Percentiles rank a stretch among this genome's conserved stretches.
These are phyloP conservation scores for Drosophila equinoxialis DNA, from an alignment of 1,140 invertebrate genomes.

Conservation along the genomic window DNA sequence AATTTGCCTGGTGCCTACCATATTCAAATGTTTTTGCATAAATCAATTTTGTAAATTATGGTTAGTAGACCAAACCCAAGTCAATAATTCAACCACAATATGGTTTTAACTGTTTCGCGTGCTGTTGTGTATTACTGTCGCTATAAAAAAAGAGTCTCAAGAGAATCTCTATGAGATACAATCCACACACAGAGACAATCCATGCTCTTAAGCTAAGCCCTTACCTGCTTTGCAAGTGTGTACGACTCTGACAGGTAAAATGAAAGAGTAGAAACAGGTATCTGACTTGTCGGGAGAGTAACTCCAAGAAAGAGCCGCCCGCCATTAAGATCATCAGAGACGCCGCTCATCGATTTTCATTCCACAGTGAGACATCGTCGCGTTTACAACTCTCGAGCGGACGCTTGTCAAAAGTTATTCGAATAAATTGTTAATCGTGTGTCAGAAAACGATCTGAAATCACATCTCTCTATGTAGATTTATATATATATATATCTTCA, in stretches of 20 bases:
- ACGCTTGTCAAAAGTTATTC: slow-evolving; percentile 6
- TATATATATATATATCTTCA: background rate
- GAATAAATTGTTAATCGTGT: slow-evolving; percentile 7
- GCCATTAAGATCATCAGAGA: background rate
- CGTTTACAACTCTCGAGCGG: slow-evolving; percentile 54
- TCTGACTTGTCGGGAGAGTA: background rate
- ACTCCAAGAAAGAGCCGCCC: background rate
- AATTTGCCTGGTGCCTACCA: background rate
- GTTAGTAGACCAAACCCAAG: background rate
- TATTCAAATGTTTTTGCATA: background rate
- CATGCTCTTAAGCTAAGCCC: slow-evolving; percentile 5
- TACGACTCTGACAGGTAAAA: background rate
- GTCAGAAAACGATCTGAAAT: slow-evolving; percentile 33
- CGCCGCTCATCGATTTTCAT: slow-evolving; percentile 46
- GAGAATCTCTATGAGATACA: background rate
- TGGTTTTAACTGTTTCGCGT: background rate
- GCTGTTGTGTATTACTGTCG: background rate
- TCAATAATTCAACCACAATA: background rate
- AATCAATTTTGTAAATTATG: background rate
- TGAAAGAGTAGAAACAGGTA: slow-evolving; percentile 11
- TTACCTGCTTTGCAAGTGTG: background rate
- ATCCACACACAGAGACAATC: background rate
- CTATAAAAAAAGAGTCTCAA: background rate
- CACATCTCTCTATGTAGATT: background rate
- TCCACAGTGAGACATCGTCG: slow-evolving; percentile 68